These are phyloP conservation scores for Cynoglossus semilaevis DNA, from an alignment of 2,113 vertebrate genomes.

Conservation along the genomic window DNA sequence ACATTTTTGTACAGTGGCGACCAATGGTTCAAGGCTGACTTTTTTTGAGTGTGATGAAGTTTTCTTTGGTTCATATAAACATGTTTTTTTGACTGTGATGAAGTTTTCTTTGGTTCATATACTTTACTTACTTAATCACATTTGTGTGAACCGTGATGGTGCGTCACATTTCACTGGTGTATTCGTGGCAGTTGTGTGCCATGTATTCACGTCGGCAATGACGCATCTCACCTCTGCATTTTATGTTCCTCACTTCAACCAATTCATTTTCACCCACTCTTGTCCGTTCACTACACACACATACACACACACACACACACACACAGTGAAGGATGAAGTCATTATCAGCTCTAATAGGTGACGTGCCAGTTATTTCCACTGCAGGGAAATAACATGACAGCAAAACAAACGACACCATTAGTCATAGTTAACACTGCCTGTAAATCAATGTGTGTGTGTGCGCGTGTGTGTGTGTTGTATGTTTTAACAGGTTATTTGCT, in stretches of 20 bases:
- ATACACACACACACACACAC: constrained; percentile 11
- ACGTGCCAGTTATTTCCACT: constrained; percentile 56
- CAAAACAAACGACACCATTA: constrained; percentile 66
- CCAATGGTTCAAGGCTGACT: too few relatives aligned
- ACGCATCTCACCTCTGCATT: neutral
- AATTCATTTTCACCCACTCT: constrained; percentile 6
- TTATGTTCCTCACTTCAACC: neutral
- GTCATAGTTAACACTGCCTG: constrained; percentile 62
- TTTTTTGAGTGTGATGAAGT: neutral
- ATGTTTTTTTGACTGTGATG: neutral
- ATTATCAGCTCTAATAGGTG: constrained; percentile 66
- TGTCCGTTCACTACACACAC: neutral
- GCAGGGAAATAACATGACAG: constrained; percentile 65
- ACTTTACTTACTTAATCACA: neutral
- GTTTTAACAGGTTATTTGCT: constrained; percentile 56
- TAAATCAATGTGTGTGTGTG: constrained; percentile 48
- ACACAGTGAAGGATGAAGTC: constrained; percentile 57
- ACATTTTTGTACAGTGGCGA: too few relatives aligned
- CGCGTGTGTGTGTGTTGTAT: constrained; percentile 1
- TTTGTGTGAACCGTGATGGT: neutral
- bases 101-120: neutral
- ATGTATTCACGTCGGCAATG: neutral
- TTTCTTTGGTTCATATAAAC: neutral
- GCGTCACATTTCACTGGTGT: neutral
- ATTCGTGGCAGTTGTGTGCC: neutral